Percentiles rank a stretch among this genome's conserved stretches.
Evolutionary conservation across 2,888 invertebrate species (phyloP).

Genomic region (Acanthosepion lycidas): DNA sequence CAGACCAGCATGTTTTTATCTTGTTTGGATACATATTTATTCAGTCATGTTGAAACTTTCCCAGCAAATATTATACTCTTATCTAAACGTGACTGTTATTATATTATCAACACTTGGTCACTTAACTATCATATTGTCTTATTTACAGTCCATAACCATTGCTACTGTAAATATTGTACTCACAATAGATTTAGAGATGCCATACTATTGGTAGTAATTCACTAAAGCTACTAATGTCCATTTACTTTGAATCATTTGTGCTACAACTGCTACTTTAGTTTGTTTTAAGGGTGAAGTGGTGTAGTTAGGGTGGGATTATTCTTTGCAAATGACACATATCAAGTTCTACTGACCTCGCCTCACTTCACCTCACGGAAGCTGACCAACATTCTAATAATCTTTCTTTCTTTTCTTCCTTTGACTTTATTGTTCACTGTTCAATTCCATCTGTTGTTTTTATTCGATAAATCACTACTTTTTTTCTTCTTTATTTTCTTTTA

Average conservation of each 20-base stretch:
- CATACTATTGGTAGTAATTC: background rate
- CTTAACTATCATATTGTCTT: background rate
- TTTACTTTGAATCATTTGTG: background rate
- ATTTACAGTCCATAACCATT: background rate
- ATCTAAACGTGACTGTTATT: background rate
- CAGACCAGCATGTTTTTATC: too few relatives aligned
- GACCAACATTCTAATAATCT: background rate
- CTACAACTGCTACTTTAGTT: background rate
- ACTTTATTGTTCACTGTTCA: background rate
- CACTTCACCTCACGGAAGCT: slow-evolving; percentile 6
- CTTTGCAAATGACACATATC: slow-evolving; percentile 12
- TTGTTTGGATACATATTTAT: too few relatives aligned
- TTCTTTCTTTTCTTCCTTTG: background rate
- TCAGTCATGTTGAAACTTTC: too few relatives aligned
- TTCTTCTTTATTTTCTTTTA: background rate
- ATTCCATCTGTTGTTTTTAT: background rate
- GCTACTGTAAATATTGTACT: background rate
- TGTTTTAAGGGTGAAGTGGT: background rate
- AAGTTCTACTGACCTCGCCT: background rate
- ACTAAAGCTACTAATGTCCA: background rate
- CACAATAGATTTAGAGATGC: background rate
- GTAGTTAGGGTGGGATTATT: background rate
- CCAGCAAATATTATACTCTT: too few relatives aligned
- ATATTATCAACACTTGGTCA: background rate
- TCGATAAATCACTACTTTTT: background rate